Evolutionary conservation across 1,140 invertebrate genomes (phyloP), one percentile per base, ranked within the genome.

Genomic region (Pseudobourletiella spinata): DNA sequence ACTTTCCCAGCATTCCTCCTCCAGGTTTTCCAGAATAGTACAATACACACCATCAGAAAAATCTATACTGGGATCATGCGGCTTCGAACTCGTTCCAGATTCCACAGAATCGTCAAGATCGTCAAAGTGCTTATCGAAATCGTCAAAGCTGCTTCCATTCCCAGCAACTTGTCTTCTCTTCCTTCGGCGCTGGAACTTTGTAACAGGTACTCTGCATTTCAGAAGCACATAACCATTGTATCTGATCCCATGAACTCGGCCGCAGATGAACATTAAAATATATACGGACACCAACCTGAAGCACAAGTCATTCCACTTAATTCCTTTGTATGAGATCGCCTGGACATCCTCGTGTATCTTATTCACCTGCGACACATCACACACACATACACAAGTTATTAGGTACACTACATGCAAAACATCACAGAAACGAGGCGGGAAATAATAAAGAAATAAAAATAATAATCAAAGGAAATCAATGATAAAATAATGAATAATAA

Each of bases 301-400:
- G 73, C 84, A 86, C 42, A 86, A 76, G 69, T 86, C 81, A 32
- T 77, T 74, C 74, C 83, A 80, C 24, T 74, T 74, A 67, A 79
- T 76, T 29, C 57, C 56, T 11, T 57, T 2, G 15, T 59, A 30
- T 6, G 55, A 55, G 3, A 70, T 52, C 8, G 29, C 30, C n/a
- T 35, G 54, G 20, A 71, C 54, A 46, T 66, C 54, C 18, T 65
- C 30, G 32, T 71, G 68, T 18, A 71, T 61, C 8, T 67, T 43
- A 11, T 59, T 32, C 20, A 70, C 25, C 70, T 70, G 29, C n/a
- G n/a, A n/a, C n/a, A n/a, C n/a, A n/a, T n/a, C n/a, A n/a, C n/a
- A n/a, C n/a, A 61, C 63, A 56, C 54, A n/a, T 54, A 20, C 26
- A 55, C 32, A 20, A 24, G 18, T n/a, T 28, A 39, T 1, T 57